phyloP scores from a whole-genome alignment of 2,888 invertebrate species.

The Baccha elongata region DNA sequence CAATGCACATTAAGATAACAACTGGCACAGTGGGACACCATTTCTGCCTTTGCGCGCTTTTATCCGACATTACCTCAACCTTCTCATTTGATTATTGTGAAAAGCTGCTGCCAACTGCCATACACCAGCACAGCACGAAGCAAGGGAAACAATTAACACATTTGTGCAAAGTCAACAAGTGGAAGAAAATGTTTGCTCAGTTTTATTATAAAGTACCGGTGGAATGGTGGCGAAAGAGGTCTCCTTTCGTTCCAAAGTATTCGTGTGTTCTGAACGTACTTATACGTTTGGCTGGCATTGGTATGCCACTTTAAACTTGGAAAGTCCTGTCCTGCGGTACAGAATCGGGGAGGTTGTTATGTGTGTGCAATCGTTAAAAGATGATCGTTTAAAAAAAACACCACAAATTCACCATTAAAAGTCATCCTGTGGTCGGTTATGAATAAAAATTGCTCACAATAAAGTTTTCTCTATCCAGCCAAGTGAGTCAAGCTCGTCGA shows the following conservation, averaged over 20 bases:
- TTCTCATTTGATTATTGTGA: conserved; percentile 28
- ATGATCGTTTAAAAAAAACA: conserved; percentile 56
- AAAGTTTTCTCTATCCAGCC: conserved; percentile 37
- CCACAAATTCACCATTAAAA: conserved; percentile 67
- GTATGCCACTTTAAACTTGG: conserved; percentile 44
- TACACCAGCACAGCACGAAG: conserved; percentile 21
- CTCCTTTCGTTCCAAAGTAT: neutral
- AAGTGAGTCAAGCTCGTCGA: neutral
- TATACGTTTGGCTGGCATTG: conserved; percentile 21
- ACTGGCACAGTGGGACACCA: too few species aligned
- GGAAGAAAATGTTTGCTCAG: conserved; percentile 69
- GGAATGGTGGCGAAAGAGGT: conserved; percentile 1
- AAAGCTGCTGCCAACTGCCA: conserved; percentile 4
- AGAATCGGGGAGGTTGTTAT: conserved; percentile 2
- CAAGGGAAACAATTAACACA: conserved; percentile 71
- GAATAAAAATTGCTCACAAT: conserved; percentile 68
- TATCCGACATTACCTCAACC: conserved; percentile 23
- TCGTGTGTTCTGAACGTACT: neutral
- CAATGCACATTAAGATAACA: too few species aligned
- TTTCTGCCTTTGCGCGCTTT: neutral
- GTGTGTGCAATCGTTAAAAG: conserved; percentile 51
- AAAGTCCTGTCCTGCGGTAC: conserved; percentile 38
- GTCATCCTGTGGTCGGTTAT: conserved; percentile 67
- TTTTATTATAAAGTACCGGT: conserved; percentile 68
- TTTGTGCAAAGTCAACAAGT: conserved; percentile 71